These are phyloP conservation scores for Macropodus opercularis DNA, from an alignment of 2,797 vertebrate species.

Conservation along the genomic window DNA sequence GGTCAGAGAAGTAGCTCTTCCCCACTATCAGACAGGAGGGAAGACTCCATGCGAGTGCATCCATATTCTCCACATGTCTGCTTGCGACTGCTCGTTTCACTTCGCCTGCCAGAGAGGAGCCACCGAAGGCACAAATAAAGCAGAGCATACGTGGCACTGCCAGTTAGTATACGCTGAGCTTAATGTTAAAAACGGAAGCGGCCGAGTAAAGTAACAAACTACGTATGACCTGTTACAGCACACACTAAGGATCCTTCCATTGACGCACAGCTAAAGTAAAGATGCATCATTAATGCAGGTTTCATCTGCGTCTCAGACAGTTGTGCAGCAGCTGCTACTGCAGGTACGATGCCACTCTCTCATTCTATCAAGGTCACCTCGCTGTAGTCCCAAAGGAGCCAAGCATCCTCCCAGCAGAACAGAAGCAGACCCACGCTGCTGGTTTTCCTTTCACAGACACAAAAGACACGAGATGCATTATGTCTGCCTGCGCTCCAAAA, in stretches of 20 bases:
- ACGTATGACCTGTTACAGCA: no score
- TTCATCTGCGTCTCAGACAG: conserved; percentile 56
- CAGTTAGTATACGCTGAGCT: no score
- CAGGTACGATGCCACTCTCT: conserved; percentile 48
- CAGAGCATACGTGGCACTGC: conserved; percentile 18
- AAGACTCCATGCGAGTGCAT: conserved; percentile 43
- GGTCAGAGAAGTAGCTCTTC: conserved; percentile 60
- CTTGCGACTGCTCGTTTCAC: conserved; percentile 43
- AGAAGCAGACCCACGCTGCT: conserved; percentile 22
- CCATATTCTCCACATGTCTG: conserved; percentile 39
- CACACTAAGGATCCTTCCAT: conserved; percentile 20
- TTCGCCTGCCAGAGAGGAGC: conserved; percentile 31
- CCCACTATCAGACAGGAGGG: conserved; percentile 26
- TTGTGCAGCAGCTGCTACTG: conserved; percentile 70
- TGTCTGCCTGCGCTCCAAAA: conserved; percentile 44
- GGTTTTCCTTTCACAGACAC: conserved; percentile 35
- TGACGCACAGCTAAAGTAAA: conserved; percentile 37
- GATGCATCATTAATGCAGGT: conserved; percentile 72
- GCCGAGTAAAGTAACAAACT: no score
- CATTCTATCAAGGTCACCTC: conserved; percentile 73
- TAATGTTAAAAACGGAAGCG: no score
- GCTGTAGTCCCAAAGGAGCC: conserved; percentile 62
- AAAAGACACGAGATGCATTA: conserved; percentile 28
- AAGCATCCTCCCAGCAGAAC: conserved; percentile 32
- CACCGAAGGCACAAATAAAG: conserved; percentile 43